A percentile compares a stretch with the other conserved stretches of the same genome.
Conservation (phyloP, 1,140 invertebrate genomes). For the Penaeus chinensis region DNA sequence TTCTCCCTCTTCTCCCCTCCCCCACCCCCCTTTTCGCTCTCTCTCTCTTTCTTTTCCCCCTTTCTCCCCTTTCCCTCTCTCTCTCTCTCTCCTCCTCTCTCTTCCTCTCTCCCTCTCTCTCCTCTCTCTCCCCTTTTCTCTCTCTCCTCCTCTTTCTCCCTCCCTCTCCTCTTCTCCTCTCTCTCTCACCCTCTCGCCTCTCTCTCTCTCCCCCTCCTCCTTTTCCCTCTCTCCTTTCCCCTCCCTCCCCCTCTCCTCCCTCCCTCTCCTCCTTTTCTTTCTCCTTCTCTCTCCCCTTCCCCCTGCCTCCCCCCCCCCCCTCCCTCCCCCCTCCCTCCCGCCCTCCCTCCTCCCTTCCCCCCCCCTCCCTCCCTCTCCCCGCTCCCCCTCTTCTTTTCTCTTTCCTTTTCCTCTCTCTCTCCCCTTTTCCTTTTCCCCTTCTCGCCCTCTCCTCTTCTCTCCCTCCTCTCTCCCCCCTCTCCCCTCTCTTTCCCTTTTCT, state of each 20-base stretch:
- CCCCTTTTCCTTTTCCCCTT: background rate
- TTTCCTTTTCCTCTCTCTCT: too few species aligned
- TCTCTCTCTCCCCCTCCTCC: background rate
- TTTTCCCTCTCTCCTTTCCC: background rate
- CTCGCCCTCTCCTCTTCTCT: background rate
- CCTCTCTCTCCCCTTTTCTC: background rate
- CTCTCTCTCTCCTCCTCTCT: slow-evolving; percentile 18
- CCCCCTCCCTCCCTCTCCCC: too few species aligned
- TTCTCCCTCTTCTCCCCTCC: too few species aligned
- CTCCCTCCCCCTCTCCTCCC: background rate
- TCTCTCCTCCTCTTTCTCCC: background rate
- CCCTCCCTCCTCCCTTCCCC: too few species aligned
- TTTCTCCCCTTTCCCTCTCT: slow-evolving; percentile 17
- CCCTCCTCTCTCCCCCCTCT: slow-evolving; percentile 18
- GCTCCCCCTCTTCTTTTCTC: too few species aligned
- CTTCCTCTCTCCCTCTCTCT: background rate
- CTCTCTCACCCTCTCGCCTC: background rate
- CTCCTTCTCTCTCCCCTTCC: too few species aligned
- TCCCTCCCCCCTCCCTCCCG: too few species aligned
- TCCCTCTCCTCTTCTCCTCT: background rate
- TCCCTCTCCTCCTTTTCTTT: background rate
- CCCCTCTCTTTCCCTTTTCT: background rate
- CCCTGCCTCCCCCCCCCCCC: too few species aligned
- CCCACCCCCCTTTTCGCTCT: too few species aligned
- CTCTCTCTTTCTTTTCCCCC: background rate